Evolutionary conservation across 2,113 vertebrate species (phyloP).

Genomic region (Junco hyemalis): DNA sequence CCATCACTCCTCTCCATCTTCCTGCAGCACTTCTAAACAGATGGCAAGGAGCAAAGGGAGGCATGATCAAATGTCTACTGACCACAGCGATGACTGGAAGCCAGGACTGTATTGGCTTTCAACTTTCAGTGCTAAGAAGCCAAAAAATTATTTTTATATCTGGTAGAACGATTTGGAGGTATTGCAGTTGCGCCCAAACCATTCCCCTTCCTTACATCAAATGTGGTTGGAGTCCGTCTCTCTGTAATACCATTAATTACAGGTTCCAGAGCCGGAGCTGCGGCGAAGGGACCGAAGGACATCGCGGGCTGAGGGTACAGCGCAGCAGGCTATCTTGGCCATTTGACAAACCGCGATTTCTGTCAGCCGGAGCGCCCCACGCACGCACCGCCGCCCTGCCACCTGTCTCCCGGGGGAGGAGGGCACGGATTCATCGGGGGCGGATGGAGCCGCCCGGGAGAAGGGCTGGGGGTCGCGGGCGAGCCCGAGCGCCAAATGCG

Average conservation of each 20-base stretch:
- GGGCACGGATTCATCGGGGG: not conserved
- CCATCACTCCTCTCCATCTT: not conserved
- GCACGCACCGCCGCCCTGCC: not conserved
- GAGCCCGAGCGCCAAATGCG: not conserved
- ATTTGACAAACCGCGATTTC: not conserved
- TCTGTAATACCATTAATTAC: not conserved
- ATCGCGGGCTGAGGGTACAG: not conserved
- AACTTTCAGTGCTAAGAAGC: not conserved
- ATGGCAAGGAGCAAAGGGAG: not conserved
- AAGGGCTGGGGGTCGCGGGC: not conserved
- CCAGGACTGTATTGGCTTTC: not conserved
- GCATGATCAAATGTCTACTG: not conserved
- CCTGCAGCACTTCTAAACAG: not conserved
- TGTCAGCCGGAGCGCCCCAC: not conserved
- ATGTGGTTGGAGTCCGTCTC: not conserved
- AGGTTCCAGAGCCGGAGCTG: not conserved
- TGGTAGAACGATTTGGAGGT: not conserved
- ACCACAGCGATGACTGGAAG: not conserved
- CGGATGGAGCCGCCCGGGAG: not conserved
- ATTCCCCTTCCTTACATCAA: not conserved
- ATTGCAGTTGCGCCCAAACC: not conserved
- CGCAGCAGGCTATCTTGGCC: not conserved
- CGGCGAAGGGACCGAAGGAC: not conserved
- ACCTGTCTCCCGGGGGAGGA: not conserved
- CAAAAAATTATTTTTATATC: not conserved